Evolutionary conservation across 1,140 invertebrate species (phyloP), one percentile per base, ranked within the genome.

Genomic region (Platorchestia sp.): DNA sequence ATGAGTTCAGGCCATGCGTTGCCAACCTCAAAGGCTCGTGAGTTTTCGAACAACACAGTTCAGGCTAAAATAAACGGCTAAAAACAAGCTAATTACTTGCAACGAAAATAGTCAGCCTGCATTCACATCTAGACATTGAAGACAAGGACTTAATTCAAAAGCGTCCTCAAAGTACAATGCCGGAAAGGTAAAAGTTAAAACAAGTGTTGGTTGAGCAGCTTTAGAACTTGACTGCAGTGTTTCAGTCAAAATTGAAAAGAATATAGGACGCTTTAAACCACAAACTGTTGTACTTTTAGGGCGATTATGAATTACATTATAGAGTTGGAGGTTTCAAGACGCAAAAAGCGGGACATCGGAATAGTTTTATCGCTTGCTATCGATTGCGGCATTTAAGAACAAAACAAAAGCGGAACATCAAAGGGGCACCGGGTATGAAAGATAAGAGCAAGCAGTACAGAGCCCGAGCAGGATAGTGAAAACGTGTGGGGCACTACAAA

Each of bases 281-380:
- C 27, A 3, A 19, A 75, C 14, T 22, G 27, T 27, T 75, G 59
- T 75, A 75, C 59, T 75, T 1, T 75, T 75, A 3, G 27, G 59
- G 59, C 59, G 59, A 75, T 75, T 75, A 75, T 75, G 59, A 75
- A 75, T 75, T n/a, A n/a, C n/a, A n/a, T n/a, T 75, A 75, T 75
- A 75, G 59, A 75, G 59, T 75, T 19, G 59, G n/a, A 36, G 59
- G 59, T 75, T 75, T 75, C 14, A 75, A 75, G 59, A 75, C 10
- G 27, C 59, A 75, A 75, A 36, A 75, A 75, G 59, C 59, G 36
- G 59, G 59, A 27, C 59, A 36, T 75, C 27, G 59, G 59, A 10
- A 75, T 27, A 75, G 59, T 27, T 75, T 75, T 75, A 75, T 36
- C 59, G 27, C 59, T 75, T 36, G 59, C 59, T 75, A 75, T 75